Percentiles rank a stretch among this genome's conserved stretches.
Conservation (phyloP, 1,140 invertebrate genomes). For the Neodiprion pinetum region DNA sequence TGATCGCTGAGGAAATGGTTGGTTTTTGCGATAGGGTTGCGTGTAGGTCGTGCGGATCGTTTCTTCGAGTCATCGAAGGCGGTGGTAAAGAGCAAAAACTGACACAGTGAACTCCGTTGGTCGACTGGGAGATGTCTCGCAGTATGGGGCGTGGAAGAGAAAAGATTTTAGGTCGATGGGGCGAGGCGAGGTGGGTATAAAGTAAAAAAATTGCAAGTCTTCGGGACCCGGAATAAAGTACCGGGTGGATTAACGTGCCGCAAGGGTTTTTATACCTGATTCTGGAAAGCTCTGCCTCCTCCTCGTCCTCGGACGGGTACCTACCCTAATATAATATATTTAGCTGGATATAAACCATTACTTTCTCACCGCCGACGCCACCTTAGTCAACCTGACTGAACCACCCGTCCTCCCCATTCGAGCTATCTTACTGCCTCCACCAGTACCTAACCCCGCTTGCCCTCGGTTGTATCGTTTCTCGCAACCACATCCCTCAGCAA, state of each 20-base stretch:
- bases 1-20: too few relatives aligned
- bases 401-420: not conserved
- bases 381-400: not conserved
- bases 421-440: not conserved
- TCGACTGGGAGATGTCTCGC: too few relatives aligned
- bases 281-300: not conserved
- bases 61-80: not conserved
- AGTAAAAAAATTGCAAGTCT: too few relatives aligned
- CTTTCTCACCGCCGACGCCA: not conserved
- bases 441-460: not conserved
- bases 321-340: not conserved
- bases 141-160: not conserved
- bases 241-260: too few relatives aligned
- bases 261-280: not conserved
- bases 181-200: too few relatives aligned
- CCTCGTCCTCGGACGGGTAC: not conserved
- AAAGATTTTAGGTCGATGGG: not conserved
- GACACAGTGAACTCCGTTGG: too few relatives aligned
- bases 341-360: conserved; percentile 1
- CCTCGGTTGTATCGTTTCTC: not conserved
- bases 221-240: too few relatives aligned
- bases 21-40: too few relatives aligned
- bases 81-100: too few relatives aligned
- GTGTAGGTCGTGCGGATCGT: not conserved
- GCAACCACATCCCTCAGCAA: not conserved